A percentile compares a stretch with the other conserved stretches of the same genome.
These are phyloP conservation scores for Bicyclus anynana DNA, from an alignment of 1,140 invertebrate genomes.

Conservation along the genomic window DNA sequence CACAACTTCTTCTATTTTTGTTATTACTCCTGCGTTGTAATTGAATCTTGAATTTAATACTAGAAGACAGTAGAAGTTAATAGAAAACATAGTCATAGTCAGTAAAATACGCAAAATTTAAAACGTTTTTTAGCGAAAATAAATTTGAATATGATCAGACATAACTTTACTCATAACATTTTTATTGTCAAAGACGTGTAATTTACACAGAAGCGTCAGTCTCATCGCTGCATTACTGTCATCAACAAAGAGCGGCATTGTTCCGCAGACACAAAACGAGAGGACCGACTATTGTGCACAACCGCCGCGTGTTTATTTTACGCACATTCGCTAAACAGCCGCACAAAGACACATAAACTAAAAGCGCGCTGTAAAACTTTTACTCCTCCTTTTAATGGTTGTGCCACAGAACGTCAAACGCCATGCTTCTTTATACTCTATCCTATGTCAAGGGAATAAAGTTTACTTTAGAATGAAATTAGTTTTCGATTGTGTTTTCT, in stretches of 20 bases:
- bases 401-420: slow-evolving; percentile 13
- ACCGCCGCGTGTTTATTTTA: slow-evolving; percentile 21
- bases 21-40: too few species aligned
- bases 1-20: too few species aligned
- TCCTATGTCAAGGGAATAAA: not conserved
- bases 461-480: not conserved
- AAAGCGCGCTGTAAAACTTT: slow-evolving; percentile 44
- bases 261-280: not conserved
- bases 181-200: too few species aligned
- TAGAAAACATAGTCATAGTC: too few species aligned
- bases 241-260: not conserved
- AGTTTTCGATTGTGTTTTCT: not conserved
- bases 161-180: too few species aligned
- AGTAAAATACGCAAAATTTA: too few species aligned
- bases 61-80: too few species aligned
- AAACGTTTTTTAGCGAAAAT: too few species aligned
- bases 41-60: too few species aligned
- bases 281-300: slow-evolving; percentile 1
- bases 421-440: not conserved
- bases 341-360: slow-evolving; percentile 37
- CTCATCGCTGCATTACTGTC: not conserved
- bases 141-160: too few species aligned
- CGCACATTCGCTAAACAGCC: slow-evolving; percentile 25
- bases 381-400: slow-evolving; percentile 30
- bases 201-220: too few species aligned